phyloP scores from a whole-genome alignment of 2,113 vertebrate species.

The Plestiodon gilberti region DNA sequence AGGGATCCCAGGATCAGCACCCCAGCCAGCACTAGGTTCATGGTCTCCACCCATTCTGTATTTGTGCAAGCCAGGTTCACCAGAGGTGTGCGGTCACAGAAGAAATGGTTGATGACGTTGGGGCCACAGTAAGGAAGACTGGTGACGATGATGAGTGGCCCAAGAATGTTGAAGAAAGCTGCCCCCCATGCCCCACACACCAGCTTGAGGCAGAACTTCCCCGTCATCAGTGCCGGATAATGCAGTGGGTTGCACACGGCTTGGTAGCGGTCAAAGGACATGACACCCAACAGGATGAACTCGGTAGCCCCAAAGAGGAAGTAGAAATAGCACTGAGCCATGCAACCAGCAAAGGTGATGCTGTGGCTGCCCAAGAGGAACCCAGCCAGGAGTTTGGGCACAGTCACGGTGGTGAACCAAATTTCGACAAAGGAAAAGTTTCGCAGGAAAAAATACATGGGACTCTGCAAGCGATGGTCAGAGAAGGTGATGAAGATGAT shows the following conservation, averaged over 20 bases:
- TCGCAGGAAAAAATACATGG: slow-evolving; percentile 68
- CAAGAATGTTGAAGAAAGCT: slow-evolving; percentile 30
- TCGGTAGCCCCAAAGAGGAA: slow-evolving; percentile 60
- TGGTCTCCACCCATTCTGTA: slow-evolving; percentile 30
- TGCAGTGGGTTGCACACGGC: slow-evolving; percentile 63
- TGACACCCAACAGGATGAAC: slow-evolving; percentile 57
- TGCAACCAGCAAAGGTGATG: slow-evolving; percentile 46
- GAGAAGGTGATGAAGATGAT: slow-evolving; percentile 51
- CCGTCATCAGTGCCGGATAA: slow-evolving; percentile 59
- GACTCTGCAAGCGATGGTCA: slow-evolving; percentile 48
- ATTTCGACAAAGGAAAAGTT: slow-evolving; percentile 61
- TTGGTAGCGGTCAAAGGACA: slow-evolving; percentile 69
- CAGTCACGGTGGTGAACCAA: slow-evolving; percentile 40
- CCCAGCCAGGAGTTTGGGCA: slow-evolving; percentile 57
- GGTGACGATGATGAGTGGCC: slow-evolving; percentile 16
- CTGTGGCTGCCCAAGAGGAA: slow-evolving; percentile 26
- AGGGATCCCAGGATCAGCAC: slow-evolving; percentile 44
- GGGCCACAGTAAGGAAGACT: slow-evolving; percentile 55
- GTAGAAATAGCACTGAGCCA: slow-evolving; percentile 55
- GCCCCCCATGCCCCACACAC: slow-evolving; percentile 39
- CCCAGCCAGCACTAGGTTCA: slow-evolving; percentile 27
- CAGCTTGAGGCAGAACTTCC: slow-evolving; percentile 51
- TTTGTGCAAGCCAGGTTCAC: slow-evolving; percentile 49
- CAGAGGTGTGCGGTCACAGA: slow-evolving; percentile 59
- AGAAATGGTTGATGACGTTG: slow-evolving; percentile 62